Base-by-base conservation (phyloP, 2,113 vertebrate genomes). In the Myocastor coypus region DNA sequence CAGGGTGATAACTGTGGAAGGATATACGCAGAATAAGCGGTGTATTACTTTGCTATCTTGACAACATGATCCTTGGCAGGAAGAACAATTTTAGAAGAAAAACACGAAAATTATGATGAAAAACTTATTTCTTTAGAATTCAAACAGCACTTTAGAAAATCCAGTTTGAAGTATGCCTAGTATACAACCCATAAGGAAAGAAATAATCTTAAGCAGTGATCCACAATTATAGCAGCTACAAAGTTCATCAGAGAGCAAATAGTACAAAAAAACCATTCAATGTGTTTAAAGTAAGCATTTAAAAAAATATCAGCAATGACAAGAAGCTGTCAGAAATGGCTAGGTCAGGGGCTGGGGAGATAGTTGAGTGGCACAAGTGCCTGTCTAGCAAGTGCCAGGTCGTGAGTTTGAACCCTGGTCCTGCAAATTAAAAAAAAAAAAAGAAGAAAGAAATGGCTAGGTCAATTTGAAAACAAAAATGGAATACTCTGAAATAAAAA, bases 401-500 rank as follows among this genome's bases (percentile, higher is more conserved):
- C n/a, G n/a, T n/a, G n/a, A n/a, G n/a, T n/a, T n/a, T n/a, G n/a
- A n/a, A n/a, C n/a, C n/a, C n/a, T n/a, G n/a, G n/a, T n/a, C n/a
- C n/a, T n/a, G n/a, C n/a, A n/a, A n/a, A n/a, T n/a, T n/a, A n/a
- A n/a, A n/a, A n/a, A n/a, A n/a, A n/a, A n/a, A n/a, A n/a, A n/a
- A n/a, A n/a, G n/a, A n/a, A n/a, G n/a, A n/a, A n/a, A 66, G 28
- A 96, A 94, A 84, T 63, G 37, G 22, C 2, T 11, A 86, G 9
- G 34, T 1, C 37, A 26, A 87, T 63, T 73, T 93, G 64, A 87
- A 97, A 94, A 81, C 12, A 78, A 83, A 95, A 59, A 83, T 66
- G 84, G 63, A 69, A 82, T 20, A 83, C 5, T 32, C 17, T 77
- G 22, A 93, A 63, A 91, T 91, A 89, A 92, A 96, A 97, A 82